A percentile compares a stretch with the other conserved stretches of the same genome.
Conservation (phyloP, 2,797 vertebrate genomes). For the Steatocranus sp. region DNA sequence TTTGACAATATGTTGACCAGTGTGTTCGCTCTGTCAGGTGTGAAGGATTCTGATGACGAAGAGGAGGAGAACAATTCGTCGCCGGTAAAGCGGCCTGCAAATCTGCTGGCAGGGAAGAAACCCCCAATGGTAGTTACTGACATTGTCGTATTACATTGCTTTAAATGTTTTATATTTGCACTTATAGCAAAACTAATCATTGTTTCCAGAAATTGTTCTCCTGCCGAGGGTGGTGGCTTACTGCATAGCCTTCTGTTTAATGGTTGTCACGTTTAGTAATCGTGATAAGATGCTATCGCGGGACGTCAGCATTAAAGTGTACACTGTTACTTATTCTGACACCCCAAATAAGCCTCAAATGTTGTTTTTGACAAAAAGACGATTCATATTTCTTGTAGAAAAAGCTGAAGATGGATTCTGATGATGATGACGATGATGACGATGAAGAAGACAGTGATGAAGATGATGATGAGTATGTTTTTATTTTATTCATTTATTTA, state of each 20-base stretch:
- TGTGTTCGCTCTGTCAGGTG: slow-evolving; percentile 51
- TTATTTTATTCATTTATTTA: background rate
- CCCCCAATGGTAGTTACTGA: slow-evolving; percentile 43
- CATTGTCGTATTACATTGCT: background rate
- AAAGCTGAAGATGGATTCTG: slow-evolving; percentile 78
- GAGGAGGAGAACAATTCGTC: slow-evolving; percentile 80
- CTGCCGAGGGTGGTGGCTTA: background rate
- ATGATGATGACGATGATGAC: slow-evolving; percentile 63
- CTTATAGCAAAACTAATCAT: rapidly evolving
- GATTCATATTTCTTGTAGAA: slow-evolving; percentile 52
- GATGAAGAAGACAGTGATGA: slow-evolving; percentile 66
- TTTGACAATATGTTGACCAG: background rate
- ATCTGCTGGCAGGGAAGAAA: slow-evolving; percentile 55
- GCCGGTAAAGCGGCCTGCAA: slow-evolving; percentile 74
- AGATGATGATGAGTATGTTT: slow-evolving; percentile 66
- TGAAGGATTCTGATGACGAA: slow-evolving; percentile 71
- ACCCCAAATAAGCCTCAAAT: background rate
- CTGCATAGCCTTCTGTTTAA: background rate
- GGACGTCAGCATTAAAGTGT: background rate
- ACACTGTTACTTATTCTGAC: background rate
- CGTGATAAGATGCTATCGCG: background rate
- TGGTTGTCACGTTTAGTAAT: background rate
- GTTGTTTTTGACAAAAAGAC: background rate
- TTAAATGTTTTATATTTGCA: background rate
- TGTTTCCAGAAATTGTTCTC: background rate